phyloP scores from a whole-genome alignment of 2,113 vertebrate species.

The Chamaetylas fuelleborni region DNA sequence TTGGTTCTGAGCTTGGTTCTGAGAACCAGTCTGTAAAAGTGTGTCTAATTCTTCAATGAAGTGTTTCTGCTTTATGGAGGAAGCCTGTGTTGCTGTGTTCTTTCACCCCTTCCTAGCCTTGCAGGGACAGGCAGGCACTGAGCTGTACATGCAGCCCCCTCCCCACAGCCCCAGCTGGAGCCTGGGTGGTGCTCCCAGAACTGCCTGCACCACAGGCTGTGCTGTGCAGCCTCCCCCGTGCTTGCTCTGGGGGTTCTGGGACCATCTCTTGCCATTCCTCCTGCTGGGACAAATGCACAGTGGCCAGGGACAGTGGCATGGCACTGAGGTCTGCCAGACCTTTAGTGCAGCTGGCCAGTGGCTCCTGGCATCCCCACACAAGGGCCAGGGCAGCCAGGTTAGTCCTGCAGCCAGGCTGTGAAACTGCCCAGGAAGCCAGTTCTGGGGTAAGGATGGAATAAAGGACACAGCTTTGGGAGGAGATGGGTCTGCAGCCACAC shows the following conservation, averaged over 20 bases:
- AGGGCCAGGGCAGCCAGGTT: neutral
- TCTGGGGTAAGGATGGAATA: neutral
- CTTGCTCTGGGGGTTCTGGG: neutral
- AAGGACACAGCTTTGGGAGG: neutral
- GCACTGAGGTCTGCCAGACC: neutral
- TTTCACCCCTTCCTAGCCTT: too few species aligned
- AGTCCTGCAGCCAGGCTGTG: neutral
- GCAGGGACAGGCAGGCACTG: neutral
- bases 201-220: rapidly evolving
- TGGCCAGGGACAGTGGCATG: neutral
- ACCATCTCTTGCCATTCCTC: neutral
- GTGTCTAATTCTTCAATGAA: too few species aligned
- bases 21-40: too few species aligned
- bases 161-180: rapidly evolving
- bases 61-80: too few species aligned
- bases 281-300: rapidly evolving
- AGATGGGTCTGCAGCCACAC: neutral
- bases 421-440: neutral
- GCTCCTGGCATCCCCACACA: neutral
- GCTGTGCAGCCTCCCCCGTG: rapidly evolving
- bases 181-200: rapidly evolving
- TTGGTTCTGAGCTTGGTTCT: too few species aligned
- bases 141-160: neutral
- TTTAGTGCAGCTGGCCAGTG: neutral
- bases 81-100: too few species aligned